phyloP scores from a whole-genome alignment of 2,113 vertebrate species.

The Ivindomyrus marchei region DNA sequence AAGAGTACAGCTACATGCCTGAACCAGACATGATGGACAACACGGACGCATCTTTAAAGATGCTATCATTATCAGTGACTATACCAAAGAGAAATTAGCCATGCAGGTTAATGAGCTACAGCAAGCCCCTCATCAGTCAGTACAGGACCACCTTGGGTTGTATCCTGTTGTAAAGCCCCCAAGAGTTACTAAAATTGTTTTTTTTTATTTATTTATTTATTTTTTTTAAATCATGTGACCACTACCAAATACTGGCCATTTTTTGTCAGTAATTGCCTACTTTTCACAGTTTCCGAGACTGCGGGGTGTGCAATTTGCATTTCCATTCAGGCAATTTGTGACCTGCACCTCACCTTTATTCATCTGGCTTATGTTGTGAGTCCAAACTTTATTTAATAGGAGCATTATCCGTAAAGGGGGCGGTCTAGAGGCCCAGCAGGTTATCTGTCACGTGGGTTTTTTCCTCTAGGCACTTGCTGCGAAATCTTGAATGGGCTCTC shows the following conservation, averaged over 20 bases:
- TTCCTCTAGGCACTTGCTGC: background rate
- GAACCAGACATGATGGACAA: background rate
- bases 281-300: background rate
- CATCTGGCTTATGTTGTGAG: background rate
- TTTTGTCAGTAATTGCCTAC: background rate
- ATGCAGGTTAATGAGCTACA: constrained; percentile 2
- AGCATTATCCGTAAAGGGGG: background rate
- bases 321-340: background rate
- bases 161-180: background rate
- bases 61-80: background rate
- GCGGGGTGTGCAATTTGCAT: background rate
- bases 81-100: background rate
- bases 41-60: background rate
- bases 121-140: background rate
- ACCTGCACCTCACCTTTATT: background rate
- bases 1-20: background rate
- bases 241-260: background rate
- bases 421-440: background rate
- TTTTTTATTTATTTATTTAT: no score
- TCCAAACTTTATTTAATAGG: background rate
- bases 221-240: background rate
- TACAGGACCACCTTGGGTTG: background rate
- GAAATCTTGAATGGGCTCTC: background rate
- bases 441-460: no score
- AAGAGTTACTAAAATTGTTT: background rate